Base-by-base conservation (phyloP, 2,113 vertebrate species). In the Perccottus glenii region DNA sequence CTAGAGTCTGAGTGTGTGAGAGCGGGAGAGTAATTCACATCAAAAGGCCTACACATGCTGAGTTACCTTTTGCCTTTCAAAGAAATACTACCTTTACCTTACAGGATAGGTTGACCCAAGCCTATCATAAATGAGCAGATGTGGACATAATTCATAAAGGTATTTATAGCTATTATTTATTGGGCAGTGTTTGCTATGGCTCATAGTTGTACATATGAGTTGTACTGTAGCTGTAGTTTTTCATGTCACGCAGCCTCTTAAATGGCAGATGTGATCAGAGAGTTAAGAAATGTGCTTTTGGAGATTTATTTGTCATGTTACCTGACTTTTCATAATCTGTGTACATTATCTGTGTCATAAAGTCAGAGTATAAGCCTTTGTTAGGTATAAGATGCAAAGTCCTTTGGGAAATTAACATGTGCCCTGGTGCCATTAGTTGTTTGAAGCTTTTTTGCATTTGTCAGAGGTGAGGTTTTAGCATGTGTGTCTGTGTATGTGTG, bases 131-230 rank as follows among this genome's bases (percentile, higher is more conserved):
- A 80, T 82, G 49, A 70, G 47, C 65, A 67, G 70, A 38, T 60
- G 4, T 43, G n/a, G 61, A 46, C 79, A 83, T 78, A 59, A 77
- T 67, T 85, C 70, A 82, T 80, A 64, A 57, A 12, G 79, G 67
- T 68, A 80, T 89, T 86, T 84, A 88, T 68, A 72, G 75, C 73
- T 61, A 67, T 74, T 77, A 88, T 90, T 85, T 88, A 87, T 62
- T 56, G 52, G 64, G 50, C 6, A 0, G 46, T 62, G 63, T 73
- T 84, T 68, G 60, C 35, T 6, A 51, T 42, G 70, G 69, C 19
- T 78, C 47, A 43, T 57, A 64, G 68, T 75, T 76, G 61, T 60
- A 77, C 44, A 42, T 68, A 15, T 33, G 48, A 56, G 66, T 58
- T 16, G 36, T 63, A 40, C 49, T 6, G 53, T 46, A 49, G 33